A percentile compares a stretch with the other conserved stretches of the same genome.
phyloP scores from a whole-genome alignment of 1,140 invertebrate genomes.

The Bilobella aurantiaca region DNA sequence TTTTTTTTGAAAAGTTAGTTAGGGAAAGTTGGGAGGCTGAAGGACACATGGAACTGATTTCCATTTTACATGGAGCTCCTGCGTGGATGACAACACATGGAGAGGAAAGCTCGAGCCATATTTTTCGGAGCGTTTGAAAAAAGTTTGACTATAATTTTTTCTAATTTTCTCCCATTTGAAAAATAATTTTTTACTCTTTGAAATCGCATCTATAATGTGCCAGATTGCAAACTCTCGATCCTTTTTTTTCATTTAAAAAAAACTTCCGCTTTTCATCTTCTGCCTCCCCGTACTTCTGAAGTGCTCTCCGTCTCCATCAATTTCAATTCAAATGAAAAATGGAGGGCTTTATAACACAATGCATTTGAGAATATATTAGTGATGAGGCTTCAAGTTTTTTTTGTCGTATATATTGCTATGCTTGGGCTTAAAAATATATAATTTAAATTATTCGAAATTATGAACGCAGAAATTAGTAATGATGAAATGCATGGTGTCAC shows the following conservation, averaged over 20 bases:
- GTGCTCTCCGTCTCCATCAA: slow-evolving; percentile 12
- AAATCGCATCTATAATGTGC: slow-evolving; percentile 36
- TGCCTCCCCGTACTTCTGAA: too few relatives aligned
- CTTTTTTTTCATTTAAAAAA: slow-evolving; percentile 27
- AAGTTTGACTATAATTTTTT: slow-evolving; percentile 36
- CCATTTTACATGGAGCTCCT: slow-evolving; percentile 8
- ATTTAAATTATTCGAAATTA: too few relatives aligned
- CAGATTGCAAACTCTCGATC: slow-evolving; percentile 32
- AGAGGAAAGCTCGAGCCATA: slow-evolving; percentile 27
- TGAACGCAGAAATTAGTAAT: too few relatives aligned
- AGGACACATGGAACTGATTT: slow-evolving; percentile 8
- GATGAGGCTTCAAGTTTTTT: too few relatives aligned
- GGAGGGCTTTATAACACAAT: too few relatives aligned
- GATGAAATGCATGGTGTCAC: too few relatives aligned
- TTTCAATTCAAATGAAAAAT: slow-evolving; percentile 34
- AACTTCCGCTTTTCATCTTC: background rate
- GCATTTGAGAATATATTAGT: too few relatives aligned
- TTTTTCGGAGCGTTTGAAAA: slow-evolving; percentile 14
- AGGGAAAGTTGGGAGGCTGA: slow-evolving; percentile 8
- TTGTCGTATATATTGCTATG: too few relatives aligned
- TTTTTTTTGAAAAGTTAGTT: too few relatives aligned
- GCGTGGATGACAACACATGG: slow-evolving; percentile 33
- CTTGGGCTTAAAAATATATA: too few relatives aligned
- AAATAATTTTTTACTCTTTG: slow-evolving; percentile 36
- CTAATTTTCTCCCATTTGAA: slow-evolving; percentile 36